Conservation (phyloP, 2,888 invertebrate genomes). For the Petrolisthes manimaculis region DNA sequence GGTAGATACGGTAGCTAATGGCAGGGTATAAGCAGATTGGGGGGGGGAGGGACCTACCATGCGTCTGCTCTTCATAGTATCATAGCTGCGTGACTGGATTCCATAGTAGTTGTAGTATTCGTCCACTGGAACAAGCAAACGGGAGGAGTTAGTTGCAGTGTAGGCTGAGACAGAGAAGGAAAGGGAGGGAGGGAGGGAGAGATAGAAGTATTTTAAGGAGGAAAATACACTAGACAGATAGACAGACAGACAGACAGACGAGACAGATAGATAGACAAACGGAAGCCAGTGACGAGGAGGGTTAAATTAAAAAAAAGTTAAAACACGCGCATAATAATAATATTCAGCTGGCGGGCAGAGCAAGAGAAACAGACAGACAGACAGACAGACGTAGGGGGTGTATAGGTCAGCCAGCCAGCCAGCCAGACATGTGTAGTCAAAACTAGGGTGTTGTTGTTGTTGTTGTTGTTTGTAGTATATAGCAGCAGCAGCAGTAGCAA, state of each 20-base stretch:
- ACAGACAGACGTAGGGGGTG: no score
- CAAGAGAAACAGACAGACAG: no score
- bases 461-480: no score
- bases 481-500: no score
- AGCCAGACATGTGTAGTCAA: no score
- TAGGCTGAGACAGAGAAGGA: background rate
- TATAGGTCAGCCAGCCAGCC: no score
- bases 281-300: background rate
- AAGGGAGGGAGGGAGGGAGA: constrained; percentile 4
- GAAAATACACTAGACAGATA: background rate
- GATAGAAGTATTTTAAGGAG: background rate
- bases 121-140: constrained; percentile 63
- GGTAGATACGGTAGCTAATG: background rate
- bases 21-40: background rate
- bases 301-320: no score
- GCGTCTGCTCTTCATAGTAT: constrained; percentile 54
- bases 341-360: no score
- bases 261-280: constrained; percentile 18
- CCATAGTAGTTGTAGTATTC: constrained; percentile 60
- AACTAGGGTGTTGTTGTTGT: no score
- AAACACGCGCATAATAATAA: no score
- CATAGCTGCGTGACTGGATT: constrained; percentile 39
- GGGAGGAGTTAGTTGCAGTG: constrained; percentile 53
- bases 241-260: constrained; percentile 6
- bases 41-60: constrained; percentile 42